phyloP scores from a whole-genome alignment of 2,797 vertebrate genomes.

The Amblyraja radiata region DNA sequence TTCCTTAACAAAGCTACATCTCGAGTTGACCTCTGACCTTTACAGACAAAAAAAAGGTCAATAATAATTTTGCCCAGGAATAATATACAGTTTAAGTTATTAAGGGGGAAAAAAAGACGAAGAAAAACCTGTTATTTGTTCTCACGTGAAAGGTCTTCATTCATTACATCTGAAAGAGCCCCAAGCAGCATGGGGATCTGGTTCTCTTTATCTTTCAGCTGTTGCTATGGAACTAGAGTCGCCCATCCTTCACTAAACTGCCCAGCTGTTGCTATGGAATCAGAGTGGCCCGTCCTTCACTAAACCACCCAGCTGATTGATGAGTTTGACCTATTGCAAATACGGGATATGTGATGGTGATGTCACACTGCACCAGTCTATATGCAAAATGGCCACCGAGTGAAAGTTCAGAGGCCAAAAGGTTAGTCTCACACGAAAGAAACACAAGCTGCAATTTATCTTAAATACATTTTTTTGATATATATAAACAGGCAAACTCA shows the following conservation, averaged over 20 bases:
- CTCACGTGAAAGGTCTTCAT: slow-evolving; percentile 16
- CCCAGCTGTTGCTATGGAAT: slow-evolving; percentile 22
- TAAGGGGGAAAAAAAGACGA: background rate
- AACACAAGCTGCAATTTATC: slow-evolving; percentile 29
- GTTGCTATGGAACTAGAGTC: background rate
- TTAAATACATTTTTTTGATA: slow-evolving; percentile 24
- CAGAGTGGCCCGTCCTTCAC: background rate
- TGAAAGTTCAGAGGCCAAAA: slow-evolving; percentile 22
- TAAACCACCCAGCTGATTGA: slow-evolving; percentile 27
- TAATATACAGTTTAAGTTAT: slow-evolving; percentile 1
- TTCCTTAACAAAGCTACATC: slow-evolving; percentile 13
- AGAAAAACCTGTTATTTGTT: slow-evolving; percentile 27
- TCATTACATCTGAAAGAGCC: slow-evolving; percentile 14
- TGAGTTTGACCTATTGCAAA: slow-evolving; percentile 34
- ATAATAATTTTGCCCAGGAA: slow-evolving; percentile 9
- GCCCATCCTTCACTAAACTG: background rate
- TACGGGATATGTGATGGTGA: slow-evolving; percentile 28
- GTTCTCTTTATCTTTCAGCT: slow-evolving; percentile 31
- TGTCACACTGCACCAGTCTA: slow-evolving; percentile 28
- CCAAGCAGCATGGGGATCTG: background rate
- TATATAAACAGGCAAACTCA: slow-evolving; percentile 35
- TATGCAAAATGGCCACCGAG: background rate
- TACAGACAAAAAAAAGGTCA: background rate
- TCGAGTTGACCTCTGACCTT: slow-evolving; percentile 22
- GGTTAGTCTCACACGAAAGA: background rate